Conservation (phyloP, 2,888 invertebrate genomes). For the Phorcus lineatus region DNA sequence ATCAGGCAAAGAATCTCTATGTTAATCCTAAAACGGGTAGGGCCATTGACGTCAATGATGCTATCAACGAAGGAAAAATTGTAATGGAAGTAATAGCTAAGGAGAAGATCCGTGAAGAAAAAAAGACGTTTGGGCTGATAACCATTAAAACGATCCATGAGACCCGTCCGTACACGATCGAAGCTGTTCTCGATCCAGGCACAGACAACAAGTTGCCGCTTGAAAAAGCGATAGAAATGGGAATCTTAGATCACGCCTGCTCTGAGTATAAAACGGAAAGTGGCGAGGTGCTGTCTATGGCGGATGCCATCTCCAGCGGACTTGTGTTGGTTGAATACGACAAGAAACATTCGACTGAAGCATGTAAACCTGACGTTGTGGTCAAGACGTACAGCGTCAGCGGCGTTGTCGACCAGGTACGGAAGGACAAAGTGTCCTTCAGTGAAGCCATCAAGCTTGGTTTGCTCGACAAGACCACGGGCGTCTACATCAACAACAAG, state of each 20-base stretch:
- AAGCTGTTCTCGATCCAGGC: constrained; percentile 53
- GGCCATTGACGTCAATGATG: constrained; percentile 62
- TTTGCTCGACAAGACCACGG: constrained; percentile 64
- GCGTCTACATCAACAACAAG: constrained; percentile 69
- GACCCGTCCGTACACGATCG: constrained; percentile 66
- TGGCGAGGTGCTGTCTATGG: constrained; percentile 58
- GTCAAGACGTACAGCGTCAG: constrained; percentile 72
- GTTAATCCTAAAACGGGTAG: constrained; percentile 59
- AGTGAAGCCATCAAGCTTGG: constrained; percentile 57
- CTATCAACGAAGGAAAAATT: constrained; percentile 71
- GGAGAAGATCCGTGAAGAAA: constrained; percentile 68
- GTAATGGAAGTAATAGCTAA: constrained; percentile 64
- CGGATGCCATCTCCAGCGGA: constrained; percentile 67
- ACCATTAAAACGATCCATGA: constrained; percentile 70
- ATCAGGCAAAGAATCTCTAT: constrained; percentile 56
- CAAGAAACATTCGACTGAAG: constrained; percentile 38
- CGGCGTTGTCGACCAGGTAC: constrained; percentile 67
- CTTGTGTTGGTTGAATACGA: constrained; percentile 66
- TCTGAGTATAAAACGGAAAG: constrained; percentile 56
- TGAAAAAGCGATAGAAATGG: constrained; percentile 52
- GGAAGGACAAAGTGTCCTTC: constrained; percentile 60
- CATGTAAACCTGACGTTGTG: constrained; percentile 52
- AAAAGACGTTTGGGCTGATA: constrained; percentile 71
- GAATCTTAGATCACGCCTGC: constrained; percentile 56
- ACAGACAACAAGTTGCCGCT: constrained; percentile 52